Conservation (phyloP, 2,888 invertebrate species). For the Erebia palarica region DNA sequence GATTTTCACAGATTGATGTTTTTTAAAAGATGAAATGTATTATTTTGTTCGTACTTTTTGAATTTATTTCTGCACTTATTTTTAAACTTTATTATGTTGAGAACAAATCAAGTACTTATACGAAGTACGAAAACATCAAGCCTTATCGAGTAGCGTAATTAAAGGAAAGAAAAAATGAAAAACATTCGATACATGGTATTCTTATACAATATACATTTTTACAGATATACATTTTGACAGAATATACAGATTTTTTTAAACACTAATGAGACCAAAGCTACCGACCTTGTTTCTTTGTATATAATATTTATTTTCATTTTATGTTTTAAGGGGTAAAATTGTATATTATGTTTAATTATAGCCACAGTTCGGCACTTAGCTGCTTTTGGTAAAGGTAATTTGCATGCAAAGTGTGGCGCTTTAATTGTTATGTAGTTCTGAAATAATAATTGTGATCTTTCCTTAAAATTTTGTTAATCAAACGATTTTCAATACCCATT, state of each 20-base stretch:
- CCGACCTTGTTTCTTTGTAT: constrained; percentile 43
- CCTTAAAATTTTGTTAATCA: neutral
- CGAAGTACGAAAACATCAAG: no score
- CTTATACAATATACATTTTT: no score
- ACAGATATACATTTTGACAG: no score
- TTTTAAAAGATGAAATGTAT: no score
- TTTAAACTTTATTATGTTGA: no score
- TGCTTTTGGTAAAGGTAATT: constrained; percentile 77
- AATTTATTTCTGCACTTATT: no score
- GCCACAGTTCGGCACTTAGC: constrained; percentile 65
- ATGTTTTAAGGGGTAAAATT: constrained; percentile 51
- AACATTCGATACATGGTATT: no score
- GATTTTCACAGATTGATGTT: no score
- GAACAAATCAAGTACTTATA: no score
- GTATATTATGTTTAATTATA: constrained; percentile 60
- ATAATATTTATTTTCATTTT: constrained; percentile 49
- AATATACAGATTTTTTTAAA: neutral
- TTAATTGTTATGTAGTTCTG: constrained; percentile 40
- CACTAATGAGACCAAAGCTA: constrained; percentile 51
- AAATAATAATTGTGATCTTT: constrained; percentile 9
- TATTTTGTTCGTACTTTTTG: no score
- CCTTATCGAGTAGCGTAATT: no score
- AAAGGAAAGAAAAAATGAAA: no score
- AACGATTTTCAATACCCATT: neutral
- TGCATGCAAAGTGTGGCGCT: constrained; percentile 72